Evolutionary conservation across 1,140 invertebrate genomes (phyloP).

Genomic region (Cherax destructor): DNA sequence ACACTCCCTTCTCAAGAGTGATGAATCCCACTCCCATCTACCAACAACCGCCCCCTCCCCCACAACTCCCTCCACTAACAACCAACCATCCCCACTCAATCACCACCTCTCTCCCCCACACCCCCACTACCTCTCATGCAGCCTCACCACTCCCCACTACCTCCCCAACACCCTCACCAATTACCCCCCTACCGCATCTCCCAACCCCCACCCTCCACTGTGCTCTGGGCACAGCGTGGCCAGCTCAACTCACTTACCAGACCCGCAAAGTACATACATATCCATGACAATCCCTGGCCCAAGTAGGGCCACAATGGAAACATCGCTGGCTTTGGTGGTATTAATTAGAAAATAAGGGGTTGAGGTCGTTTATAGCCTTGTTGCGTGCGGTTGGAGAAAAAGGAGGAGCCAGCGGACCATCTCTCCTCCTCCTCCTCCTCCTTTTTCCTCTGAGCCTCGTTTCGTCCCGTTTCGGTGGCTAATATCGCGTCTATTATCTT

Average conservation of each 20-base stretch:
- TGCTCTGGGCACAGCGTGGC: too few species aligned
- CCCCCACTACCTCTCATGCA: too few species aligned
- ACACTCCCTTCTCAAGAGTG: too few species aligned
- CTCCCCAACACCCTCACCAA: not conserved
- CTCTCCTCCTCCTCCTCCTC: not conserved
- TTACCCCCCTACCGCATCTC: not conserved
- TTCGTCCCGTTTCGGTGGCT: not conserved
- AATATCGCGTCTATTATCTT: not conserved
- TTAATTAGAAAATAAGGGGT: constrained; percentile 66
- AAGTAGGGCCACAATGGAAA: constrained; percentile 56
- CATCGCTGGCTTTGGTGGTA: constrained; percentile 61
- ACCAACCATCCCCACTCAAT: too few species aligned
- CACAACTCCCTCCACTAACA: not conserved
- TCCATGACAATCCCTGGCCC: constrained; percentile 38
- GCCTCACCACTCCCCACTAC: not conserved
- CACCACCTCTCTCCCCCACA: too few species aligned
- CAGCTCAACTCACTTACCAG: not conserved
- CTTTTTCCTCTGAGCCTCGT: not conserved
- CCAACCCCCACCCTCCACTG: not conserved
- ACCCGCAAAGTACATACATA: not conserved
- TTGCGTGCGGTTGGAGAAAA: constrained; percentile 62
- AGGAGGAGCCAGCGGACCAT: constrained; percentile 5
- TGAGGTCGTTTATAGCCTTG: constrained; percentile 58
- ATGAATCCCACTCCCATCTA: too few species aligned
- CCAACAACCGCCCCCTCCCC: not conserved